Evolutionary conservation across 2,888 invertebrate species (phyloP).

Genomic region (Nudaria mundana): DNA sequence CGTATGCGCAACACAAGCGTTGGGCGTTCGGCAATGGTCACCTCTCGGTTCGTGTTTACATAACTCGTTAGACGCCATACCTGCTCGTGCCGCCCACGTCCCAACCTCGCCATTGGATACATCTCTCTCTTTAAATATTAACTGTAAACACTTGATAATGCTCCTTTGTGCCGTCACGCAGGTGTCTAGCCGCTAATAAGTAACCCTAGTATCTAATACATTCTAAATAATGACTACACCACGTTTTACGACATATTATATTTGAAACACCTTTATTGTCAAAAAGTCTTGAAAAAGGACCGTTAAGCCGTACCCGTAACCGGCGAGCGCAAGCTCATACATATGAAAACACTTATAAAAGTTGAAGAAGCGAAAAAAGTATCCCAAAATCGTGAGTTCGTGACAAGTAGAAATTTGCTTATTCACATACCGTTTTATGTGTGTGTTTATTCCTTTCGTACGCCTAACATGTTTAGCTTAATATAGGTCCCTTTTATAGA

Average conservation of each 20-base stretch:
- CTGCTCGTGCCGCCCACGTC: constrained; percentile 61
- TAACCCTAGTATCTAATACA: constrained; percentile 15
- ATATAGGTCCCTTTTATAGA: neutral
- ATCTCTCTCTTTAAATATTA: constrained; percentile 58
- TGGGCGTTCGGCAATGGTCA: constrained; percentile 51
- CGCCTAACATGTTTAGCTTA: too few relatives aligned
- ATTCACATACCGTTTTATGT: too few relatives aligned
- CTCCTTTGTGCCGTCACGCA: constrained; percentile 55
- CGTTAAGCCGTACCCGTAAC: too few relatives aligned
- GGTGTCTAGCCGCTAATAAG: constrained; percentile 41
- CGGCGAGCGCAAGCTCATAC: too few relatives aligned
- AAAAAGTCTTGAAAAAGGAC: too few relatives aligned
- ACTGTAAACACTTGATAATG: constrained; percentile 62
- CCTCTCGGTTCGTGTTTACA: constrained; percentile 59
- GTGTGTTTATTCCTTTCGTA: too few relatives aligned
- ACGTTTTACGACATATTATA: constrained; percentile 14
- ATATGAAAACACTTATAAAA: too few relatives aligned
- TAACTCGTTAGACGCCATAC: constrained; percentile 68
- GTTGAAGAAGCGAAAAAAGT: too few relatives aligned
- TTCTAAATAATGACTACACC: constrained; percentile 26
- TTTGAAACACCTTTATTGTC: too few relatives aligned
- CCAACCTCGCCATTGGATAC: constrained; percentile 45
- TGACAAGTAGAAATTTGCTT: too few relatives aligned
- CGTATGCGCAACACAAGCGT: constrained; percentile 33
- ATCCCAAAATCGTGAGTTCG: too few relatives aligned